Conservation (phyloP, 2,113 vertebrate genomes). For the Pampusana beccarii region DNA sequence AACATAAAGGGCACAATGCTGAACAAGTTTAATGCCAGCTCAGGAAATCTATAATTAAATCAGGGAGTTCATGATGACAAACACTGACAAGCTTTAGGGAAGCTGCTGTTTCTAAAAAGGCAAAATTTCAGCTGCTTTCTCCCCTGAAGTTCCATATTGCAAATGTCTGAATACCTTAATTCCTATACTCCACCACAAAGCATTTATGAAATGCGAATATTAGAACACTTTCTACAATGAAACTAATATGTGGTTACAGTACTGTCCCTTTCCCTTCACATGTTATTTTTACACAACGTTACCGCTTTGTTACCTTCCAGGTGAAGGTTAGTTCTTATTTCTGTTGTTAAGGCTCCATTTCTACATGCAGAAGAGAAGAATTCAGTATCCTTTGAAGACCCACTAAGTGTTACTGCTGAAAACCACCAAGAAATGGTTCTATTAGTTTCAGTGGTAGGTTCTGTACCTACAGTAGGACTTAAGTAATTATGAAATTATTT, state of each 20-base stretch:
- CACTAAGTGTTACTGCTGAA: constrained; percentile 12
- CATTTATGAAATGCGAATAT: not conserved
- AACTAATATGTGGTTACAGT: not conserved
- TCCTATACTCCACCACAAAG: not conserved
- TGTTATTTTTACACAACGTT: not conserved
- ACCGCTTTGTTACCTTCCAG: not conserved
- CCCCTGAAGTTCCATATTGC: not conserved
- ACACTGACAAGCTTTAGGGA: not conserved
- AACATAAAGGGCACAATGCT: not conserved
- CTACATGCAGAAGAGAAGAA: not conserved
- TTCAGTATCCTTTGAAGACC: not conserved
- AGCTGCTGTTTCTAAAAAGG: not conserved
- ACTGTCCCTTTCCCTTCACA: not conserved
- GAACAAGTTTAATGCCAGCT: not conserved
- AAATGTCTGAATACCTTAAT: not conserved
- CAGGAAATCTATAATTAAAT: constrained; percentile 32
- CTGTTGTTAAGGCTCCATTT: constrained; percentile 21
- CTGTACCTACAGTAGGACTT: not conserved
- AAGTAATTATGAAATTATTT: not conserved
- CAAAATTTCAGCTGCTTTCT: not conserved
- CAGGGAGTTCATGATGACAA: constrained; percentile 5
- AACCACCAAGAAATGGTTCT: not conserved
- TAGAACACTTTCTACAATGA: not conserved
- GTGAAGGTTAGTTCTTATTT: constrained; percentile 33
- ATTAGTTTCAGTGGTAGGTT: not conserved